These are phyloP conservation scores for Cerceris ruficornis DNA, from an alignment of 2,888 invertebrate genomes.

Conservation along the genomic window DNA sequence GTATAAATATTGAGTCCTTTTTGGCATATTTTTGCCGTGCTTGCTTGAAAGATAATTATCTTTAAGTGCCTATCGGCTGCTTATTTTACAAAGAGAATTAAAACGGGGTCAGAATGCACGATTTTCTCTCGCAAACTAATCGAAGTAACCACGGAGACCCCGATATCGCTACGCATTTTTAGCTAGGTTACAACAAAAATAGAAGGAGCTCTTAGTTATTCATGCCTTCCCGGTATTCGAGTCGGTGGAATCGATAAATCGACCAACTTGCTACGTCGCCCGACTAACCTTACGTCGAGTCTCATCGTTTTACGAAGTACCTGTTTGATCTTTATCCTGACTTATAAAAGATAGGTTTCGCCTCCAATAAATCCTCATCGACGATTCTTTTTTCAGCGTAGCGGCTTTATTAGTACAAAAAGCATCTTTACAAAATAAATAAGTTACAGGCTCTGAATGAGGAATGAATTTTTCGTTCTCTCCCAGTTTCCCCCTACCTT, in stretches of 20 bases:
- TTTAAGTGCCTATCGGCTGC: too few species aligned
- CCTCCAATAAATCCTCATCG: neutral
- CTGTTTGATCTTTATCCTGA: neutral
- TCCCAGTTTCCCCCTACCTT: slow-evolving; percentile 5
- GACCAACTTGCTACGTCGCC: slow-evolving; percentile 62
- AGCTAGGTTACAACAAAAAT: slow-evolving; percentile 67
- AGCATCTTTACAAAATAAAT: slow-evolving; percentile 81
- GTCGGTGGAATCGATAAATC: slow-evolving; percentile 78
- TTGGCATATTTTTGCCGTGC: too few species aligned
- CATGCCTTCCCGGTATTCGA: slow-evolving; percentile 75
- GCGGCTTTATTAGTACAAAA: slow-evolving; percentile 81
- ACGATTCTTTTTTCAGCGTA: slow-evolving; percentile 61
- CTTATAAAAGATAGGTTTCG: neutral
- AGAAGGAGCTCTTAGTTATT: slow-evolving; percentile 77
- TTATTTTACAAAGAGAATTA: neutral
- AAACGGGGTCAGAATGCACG: slow-evolving; percentile 27
- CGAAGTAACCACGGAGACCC: slow-evolving; percentile 13
- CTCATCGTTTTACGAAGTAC: slow-evolving; percentile 8
- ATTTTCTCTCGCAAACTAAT: slow-evolving; percentile 2
- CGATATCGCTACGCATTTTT: slow-evolving; percentile 56
- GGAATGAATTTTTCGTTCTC: slow-evolving; percentile 49
- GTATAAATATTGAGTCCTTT: too few species aligned
- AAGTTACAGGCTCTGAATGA: slow-evolving; percentile 75
- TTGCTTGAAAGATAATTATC: too few species aligned
- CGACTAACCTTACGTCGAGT: slow-evolving; percentile 67